phyloP scores from a whole-genome alignment of 2,797 vertebrate genomes.

The Semotilus atromaculatus region DNA sequence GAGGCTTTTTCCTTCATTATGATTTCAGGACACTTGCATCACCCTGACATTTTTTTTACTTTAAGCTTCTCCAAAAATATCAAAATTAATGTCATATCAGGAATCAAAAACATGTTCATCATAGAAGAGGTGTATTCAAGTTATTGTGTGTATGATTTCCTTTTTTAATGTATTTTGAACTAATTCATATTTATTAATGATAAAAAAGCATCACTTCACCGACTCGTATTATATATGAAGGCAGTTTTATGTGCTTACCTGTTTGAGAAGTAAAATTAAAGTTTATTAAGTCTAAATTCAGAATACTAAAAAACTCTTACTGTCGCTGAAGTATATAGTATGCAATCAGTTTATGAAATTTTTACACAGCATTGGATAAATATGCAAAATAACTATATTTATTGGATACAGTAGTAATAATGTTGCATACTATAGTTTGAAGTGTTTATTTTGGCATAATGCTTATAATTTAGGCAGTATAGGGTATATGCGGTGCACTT shows the following conservation, averaged over 20 bases:
- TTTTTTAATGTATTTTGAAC: not conserved
- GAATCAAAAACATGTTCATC: conserved; percentile 2
- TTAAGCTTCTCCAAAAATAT: not conserved
- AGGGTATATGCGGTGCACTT: not conserved
- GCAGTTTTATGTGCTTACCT: not conserved
- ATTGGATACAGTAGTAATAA: not conserved
- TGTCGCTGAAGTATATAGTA: not conserved
- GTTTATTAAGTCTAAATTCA: not conserved
- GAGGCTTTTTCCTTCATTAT: not conserved
- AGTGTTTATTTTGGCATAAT: not conserved
- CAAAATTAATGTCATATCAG: not conserved
- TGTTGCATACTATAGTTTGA: not conserved
- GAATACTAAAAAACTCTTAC: not conserved
- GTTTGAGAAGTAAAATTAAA: not conserved
- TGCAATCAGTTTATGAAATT: not conserved
- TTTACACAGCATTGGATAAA: not conserved
- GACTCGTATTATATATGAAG: not conserved
- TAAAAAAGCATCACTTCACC: not conserved
- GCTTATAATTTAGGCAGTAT: not conserved
- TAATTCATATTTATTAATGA: not conserved
- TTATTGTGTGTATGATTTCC: not conserved
- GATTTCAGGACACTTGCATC: conserved; percentile 25
- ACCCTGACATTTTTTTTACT: not conserved
- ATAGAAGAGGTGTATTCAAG: not conserved
- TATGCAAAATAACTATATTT: not conserved